Evolutionary conservation across 1,140 invertebrate genomes (phyloP), one percentile per base, ranked within the genome.

Genomic region (Scaptodrosophila lebanonensis): DNA sequence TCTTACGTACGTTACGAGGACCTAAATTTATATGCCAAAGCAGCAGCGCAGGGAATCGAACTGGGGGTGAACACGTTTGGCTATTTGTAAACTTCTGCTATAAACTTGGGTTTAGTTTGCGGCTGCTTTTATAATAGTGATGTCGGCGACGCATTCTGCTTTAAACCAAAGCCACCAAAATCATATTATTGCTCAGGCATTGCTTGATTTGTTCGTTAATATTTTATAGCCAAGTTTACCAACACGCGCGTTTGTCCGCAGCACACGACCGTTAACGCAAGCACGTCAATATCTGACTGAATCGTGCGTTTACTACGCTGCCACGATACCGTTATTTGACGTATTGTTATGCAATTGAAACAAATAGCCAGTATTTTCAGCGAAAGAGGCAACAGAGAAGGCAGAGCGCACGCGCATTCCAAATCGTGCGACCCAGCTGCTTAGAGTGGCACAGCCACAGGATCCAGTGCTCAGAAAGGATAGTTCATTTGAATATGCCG

Each of bases 261-360:
- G 52, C 38, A 57, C 43, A 60, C 54, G 73, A 49, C 51, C 43
- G 52, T 77, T 77, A 33, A 27, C 38, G 52, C 57, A 68, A 57
- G 68, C 68, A 79, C 73, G 68, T 79, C 73, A 79, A 50, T 66
- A 69, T 77, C 52, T 79, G 73, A 79, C 73, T 79, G 68, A 68
- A 60, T n/a, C 40, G 65, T 77, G 45, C 53, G 64, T 45, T 1
- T 20, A 27, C 35, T 13, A 66, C 65, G 64, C 82, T 69, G 73
- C 8, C 3, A 82, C 75, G 65, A 79, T 77, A 77, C 73, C 75
- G 56, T 58, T 77, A 82, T 77, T 73, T 48, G 11, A 40, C 49
- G 39, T 58, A 58, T 69, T 82, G 73, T 77, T 77, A 77, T 77
- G 73, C 73, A 77, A 77, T 77, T 77, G 75, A 82, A 25, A 25